These are phyloP conservation scores for Spongia lamella DNA, from an alignment of 37 sponge, comb jelly and placozoan genomes.

Conservation along the genomic window DNA sequence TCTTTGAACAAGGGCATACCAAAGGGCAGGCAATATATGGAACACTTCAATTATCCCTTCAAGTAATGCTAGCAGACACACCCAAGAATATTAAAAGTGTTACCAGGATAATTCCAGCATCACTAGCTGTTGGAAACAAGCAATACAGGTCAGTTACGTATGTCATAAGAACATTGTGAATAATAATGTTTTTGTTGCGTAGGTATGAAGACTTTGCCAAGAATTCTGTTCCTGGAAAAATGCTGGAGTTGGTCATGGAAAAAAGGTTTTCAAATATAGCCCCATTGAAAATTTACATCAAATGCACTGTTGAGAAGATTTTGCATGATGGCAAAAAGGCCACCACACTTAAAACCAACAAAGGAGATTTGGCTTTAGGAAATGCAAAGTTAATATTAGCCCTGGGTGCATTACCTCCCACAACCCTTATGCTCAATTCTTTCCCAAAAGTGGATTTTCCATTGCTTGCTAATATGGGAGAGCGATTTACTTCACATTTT, in stretches of 20 bases:
- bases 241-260: no score
- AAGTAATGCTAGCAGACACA: background rate
- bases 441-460: background rate
- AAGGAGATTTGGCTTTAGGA: background rate
- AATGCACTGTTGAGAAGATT: constrained; percentile 24
- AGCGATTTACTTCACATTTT: background rate
- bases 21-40: constrained; percentile 9
- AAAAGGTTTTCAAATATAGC: no score
- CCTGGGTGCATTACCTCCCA: constrained; percentile 14
- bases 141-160: background rate
- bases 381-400: constrained; percentile 14
- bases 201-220: no score
- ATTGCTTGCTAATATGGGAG: background rate
- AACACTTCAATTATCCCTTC: background rate
- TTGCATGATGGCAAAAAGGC: constrained; percentile 25
- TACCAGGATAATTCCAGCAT: constrained; percentile 8
- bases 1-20: no score
- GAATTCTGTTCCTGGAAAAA: no score
- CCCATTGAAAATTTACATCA: background rate
- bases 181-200: no score
- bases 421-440: constrained; percentile 11
- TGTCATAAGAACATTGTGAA: background rate
- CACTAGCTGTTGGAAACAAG: constrained; percentile 9
- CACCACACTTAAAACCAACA: constrained; percentile 7
- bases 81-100: background rate